Percentiles rank a stretch among this genome's conserved stretches.
phyloP scores from a whole-genome alignment of 1,140 invertebrate genomes.

The Eufriesea mexicana region DNA sequence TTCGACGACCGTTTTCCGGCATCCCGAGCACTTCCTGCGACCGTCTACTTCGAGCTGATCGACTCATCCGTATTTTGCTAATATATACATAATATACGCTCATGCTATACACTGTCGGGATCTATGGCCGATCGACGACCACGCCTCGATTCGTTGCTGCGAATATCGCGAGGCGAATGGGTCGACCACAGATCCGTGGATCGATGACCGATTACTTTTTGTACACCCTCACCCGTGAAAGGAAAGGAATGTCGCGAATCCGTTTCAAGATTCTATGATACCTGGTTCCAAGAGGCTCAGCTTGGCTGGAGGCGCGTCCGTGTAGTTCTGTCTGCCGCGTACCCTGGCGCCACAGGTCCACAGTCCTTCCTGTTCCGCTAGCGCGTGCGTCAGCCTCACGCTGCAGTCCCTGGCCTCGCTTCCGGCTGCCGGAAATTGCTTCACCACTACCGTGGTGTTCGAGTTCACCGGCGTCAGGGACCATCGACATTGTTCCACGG shows the following conservation, averaged over 20 bases:
- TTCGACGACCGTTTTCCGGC: background rate
- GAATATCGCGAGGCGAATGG: slow-evolving; percentile 16
- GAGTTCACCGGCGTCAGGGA: slow-evolving; percentile 78
- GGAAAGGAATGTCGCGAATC: slow-evolving; percentile 40
- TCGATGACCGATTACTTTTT: slow-evolving; percentile 44
- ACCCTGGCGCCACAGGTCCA: slow-evolving; percentile 80
- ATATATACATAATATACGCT: slow-evolving; percentile 24
- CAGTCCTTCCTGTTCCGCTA: slow-evolving; percentile 76
- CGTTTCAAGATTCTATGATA: slow-evolving; percentile 75
- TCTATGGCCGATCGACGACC: slow-evolving; percentile 49
- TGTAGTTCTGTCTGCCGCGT: slow-evolving; percentile 75
- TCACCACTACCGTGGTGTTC: slow-evolving; percentile 79
- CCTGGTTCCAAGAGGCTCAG: slow-evolving; percentile 81
- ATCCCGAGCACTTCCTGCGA: too few relatives aligned
- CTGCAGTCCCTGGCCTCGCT: slow-evolving; percentile 79
- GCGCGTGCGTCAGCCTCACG: slow-evolving; percentile 76
- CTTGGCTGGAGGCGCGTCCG: slow-evolving; percentile 80
- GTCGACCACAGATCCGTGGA: slow-evolving; percentile 46
- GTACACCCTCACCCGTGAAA: slow-evolving; percentile 47
- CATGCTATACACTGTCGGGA: slow-evolving; percentile 26
- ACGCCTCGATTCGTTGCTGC: slow-evolving; percentile 22
- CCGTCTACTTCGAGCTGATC: background rate
- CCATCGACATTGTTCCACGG: slow-evolving; percentile 80
- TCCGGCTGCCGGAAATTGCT: slow-evolving; percentile 77
- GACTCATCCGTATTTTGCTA: slow-evolving; percentile 3